Evolutionary conservation across 2,797 vertebrate genomes (phyloP), one percentile per base, ranked within the genome.

Genomic region (Chelon labrosus): DNA sequence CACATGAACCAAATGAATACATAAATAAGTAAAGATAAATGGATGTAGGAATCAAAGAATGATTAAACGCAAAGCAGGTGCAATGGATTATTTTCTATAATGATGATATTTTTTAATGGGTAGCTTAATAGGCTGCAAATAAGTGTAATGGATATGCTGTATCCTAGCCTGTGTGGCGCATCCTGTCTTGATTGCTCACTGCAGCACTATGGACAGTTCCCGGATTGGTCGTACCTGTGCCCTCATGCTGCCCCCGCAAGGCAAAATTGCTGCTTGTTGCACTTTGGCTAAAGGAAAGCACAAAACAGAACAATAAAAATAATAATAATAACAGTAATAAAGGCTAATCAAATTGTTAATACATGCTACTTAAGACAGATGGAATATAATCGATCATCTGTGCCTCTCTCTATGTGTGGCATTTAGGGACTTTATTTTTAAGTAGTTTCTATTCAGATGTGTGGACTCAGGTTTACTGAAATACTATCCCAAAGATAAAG

Each of bases 131-230:
- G 31, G 56, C 49, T 72, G 46, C 67, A 22, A 20, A 53, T 42
- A 31, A 22, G 41, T 74, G 50, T 70, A 75, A 75, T 46, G 54
- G 72, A 51, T 69, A 57, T 42, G 37, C 27, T 68, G 75, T 42
- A 64, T 79, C 38, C 56, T 49, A 65, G 41, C 38, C 52, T 82
- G 72, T 70, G 65, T 85, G 73, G 79, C 38, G 57, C 83, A 89
- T 86, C 79, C 49, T 68, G 69, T 73, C 62, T 87, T 86, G 58
- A 92, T 89, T 84, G 84, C 73, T 63, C 63, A 70, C 77, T 92
- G 91, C 91, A 94, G 91, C 83, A 93, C 93, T 90, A 85, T 59
- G 93, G 92, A 94, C 93, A 95, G 92, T 92, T 94, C 90, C 90
- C 65, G 51, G 46, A 65, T 82, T 83, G 64, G 68, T 75, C 38